Evolutionary conservation across 2,797 vertebrate genomes (phyloP).

Genomic region (Toxotes lorentzi): DNA sequence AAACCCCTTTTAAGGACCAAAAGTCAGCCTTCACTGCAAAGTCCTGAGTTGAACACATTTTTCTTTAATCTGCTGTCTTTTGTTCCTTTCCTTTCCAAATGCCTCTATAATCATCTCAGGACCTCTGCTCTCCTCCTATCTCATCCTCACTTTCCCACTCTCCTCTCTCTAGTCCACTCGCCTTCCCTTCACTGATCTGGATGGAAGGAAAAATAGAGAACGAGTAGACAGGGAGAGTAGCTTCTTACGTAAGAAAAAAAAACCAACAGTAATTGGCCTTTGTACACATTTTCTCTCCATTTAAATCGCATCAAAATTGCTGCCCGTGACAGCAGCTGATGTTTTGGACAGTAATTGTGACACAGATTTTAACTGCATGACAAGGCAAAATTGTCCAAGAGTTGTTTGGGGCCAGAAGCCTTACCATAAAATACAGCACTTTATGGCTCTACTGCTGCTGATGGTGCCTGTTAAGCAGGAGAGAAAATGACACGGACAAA

Average conservation of each 20-base stretch:
- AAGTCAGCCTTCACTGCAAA: not conserved
- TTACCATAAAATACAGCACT: slow-evolving; percentile 38
- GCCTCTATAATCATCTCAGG: not conserved
- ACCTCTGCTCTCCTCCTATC: not conserved
- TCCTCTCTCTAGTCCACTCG: not conserved
- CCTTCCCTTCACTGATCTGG: slow-evolving; percentile 20
- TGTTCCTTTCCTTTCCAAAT: slow-evolving; percentile 13
- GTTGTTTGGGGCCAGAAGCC: slow-evolving; percentile 49
- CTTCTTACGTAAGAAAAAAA: slow-evolving; percentile 19
- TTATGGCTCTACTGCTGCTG: slow-evolving; percentile 32
- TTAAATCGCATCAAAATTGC: slow-evolving; percentile 55
- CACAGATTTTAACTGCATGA: slow-evolving; percentile 61
- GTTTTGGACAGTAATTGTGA: slow-evolving; percentile 64
- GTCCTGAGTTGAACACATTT: not conserved
- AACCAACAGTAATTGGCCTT: slow-evolving; percentile 61
- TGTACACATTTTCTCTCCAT: slow-evolving; percentile 49
- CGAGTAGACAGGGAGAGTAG: slow-evolving; percentile 16
- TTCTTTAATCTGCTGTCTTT: slow-evolving; percentile 7
- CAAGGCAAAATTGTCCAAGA: slow-evolving; percentile 47
- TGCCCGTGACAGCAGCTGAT: slow-evolving; percentile 64
- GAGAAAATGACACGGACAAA: slow-evolving; percentile 20
- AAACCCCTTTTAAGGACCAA: not conserved
- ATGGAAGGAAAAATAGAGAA: slow-evolving; percentile 41
- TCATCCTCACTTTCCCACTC: not conserved
- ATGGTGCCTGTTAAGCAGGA: slow-evolving; percentile 30